Evolutionary conservation across 1,140 invertebrate genomes (phyloP), one percentile per base, ranked within the genome.

Genomic region (Drosophila obscura): DNA sequence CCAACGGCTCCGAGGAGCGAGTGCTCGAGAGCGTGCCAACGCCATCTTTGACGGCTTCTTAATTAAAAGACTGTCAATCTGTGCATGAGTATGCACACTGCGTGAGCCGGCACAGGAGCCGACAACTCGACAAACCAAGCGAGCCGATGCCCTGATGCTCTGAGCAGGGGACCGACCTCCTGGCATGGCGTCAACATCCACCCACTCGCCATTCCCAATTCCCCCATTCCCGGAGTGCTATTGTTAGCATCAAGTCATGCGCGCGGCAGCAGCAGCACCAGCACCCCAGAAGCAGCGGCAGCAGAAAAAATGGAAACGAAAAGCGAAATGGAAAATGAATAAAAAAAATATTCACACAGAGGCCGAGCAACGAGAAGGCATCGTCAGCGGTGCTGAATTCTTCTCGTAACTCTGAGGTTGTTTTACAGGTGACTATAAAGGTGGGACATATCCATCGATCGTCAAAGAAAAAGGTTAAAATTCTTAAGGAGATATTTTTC

Each of bases 21-120:
- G 43, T 48, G 64, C 73, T 68, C 22, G 57, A 60, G 72, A 75
- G 77, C 71, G 57, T 81, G 82, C 62, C 82, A 64, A 68, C 76
- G 76, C 77, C 83, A 88, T 85, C 83, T 88, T 88, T 88, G 83
- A 88, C 83, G 84, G 84, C 79, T 88, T 73, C 83, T 88, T 88
- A 88, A 88, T 88, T 88, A 88, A 88, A 88, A 89, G 83, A 88
- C 83, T 89, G 83, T 88, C 83, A 88, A 88, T 88, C 84, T 83
- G 76, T 81, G 69, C 66, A 63, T 65, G 57, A 50, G 39, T 66
- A 35, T 62, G 41, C 78, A 74, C 58, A 61, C 45, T 67, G 62
- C 73, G 64, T 61, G 56, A 43, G 55, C 13, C 50, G 52, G 69
- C 60, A 43, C 49, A 66, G 55, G 50, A 80, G 48, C 58, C 62